Conservation (phyloP, 2,113 vertebrate genomes). For the Syrmaticus mikado region DNA sequence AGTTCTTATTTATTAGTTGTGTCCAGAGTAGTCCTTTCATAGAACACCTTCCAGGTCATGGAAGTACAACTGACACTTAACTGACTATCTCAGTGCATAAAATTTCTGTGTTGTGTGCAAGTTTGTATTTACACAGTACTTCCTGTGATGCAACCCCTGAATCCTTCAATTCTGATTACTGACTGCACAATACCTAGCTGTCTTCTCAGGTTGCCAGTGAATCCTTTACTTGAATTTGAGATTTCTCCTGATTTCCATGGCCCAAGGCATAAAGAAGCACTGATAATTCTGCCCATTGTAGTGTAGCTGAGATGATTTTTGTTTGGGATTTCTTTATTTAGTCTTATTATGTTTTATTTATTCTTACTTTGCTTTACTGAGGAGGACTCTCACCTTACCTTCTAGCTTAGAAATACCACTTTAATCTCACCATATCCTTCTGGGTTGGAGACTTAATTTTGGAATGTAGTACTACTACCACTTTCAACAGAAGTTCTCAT, state of each 20-base stretch:
- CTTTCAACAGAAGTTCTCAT: background rate
- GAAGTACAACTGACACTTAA: background rate
- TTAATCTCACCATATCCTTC: background rate
- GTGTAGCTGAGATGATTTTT: background rate
- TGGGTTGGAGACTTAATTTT: background rate
- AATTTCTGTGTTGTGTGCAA: background rate
- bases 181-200: background rate
- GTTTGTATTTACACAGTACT: background rate
- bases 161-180: background rate
- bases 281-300: background rate
- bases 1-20: background rate
- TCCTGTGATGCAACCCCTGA: background rate
- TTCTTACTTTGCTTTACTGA: background rate
- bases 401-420: background rate
- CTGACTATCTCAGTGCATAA: background rate
- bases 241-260: background rate
- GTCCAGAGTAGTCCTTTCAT: background rate
- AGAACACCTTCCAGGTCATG: rapidly evolving
- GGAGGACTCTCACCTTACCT: background rate
- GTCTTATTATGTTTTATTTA: background rate
- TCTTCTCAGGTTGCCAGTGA: background rate
- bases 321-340: background rate
- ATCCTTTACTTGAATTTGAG: background rate
- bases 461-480: background rate
- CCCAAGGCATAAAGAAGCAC: background rate